phyloP scores from a whole-genome alignment of 2,888 invertebrate genomes.

The Pheosia tremula region DNA sequence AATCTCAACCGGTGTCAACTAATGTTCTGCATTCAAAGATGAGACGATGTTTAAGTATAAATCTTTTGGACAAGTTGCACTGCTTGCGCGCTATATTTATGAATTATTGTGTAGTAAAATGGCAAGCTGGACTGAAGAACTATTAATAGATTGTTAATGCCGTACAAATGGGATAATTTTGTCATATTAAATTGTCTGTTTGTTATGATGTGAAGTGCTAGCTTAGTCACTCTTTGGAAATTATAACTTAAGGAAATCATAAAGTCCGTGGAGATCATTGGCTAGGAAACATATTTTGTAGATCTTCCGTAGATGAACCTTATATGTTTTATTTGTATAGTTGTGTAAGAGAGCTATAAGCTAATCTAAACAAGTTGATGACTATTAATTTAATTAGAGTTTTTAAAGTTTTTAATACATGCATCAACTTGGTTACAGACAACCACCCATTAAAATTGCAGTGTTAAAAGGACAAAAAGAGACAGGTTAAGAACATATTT shows the following conservation, averaged over 20 bases:
- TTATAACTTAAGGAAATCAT: background rate
- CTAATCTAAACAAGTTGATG: too few relatives aligned
- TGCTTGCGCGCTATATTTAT: conserved; percentile 36
- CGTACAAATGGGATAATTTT: background rate
- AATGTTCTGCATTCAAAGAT: conserved; percentile 36
- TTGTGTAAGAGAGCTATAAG: too few relatives aligned
- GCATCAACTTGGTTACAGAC: too few relatives aligned
- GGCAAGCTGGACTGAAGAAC: conserved; percentile 24
- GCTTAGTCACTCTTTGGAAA: background rate
- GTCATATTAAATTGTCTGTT: background rate
- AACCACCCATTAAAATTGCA: too few relatives aligned
- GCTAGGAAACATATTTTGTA: too few relatives aligned
- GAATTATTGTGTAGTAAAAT: conserved; percentile 30
- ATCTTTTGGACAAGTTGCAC: conserved; percentile 40
- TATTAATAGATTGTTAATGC: conserved; percentile 24
- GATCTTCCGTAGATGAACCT: too few relatives aligned
- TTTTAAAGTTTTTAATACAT: too few relatives aligned
- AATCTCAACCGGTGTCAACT: conserved; percentile 36
- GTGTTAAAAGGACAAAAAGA: too few relatives aligned
- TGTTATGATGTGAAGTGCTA: background rate
- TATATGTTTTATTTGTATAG: too few relatives aligned
- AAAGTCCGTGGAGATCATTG: background rate
- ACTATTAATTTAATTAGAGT: too few relatives aligned
- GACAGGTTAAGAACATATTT: too few relatives aligned
- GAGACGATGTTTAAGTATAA: conserved; percentile 31